Base-by-base conservation (phyloP, 2,113 vertebrate genomes). In the Anser cygnoides region DNA sequence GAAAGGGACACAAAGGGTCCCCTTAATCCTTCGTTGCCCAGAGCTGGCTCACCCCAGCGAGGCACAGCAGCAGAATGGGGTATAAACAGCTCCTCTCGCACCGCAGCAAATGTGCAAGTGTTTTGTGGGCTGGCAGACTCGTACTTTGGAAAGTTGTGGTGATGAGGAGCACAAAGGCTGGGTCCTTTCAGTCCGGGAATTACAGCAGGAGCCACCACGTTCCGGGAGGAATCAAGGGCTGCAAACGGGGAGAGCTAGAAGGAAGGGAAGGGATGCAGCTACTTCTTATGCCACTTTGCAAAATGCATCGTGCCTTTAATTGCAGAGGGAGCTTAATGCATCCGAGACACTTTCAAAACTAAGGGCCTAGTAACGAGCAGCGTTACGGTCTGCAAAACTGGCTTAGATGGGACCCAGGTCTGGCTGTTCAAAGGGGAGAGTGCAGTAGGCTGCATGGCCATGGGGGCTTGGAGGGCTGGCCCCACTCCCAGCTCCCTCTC, bases 1-100 rank as follows among this genome's bases (percentile, higher is more conserved):
- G 89, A 85, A 58, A 22, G 14, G 68, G 88, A 54, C 61, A 97
- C 96, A 97, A 95, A 83, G 76, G 76, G 90, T 21, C 9, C 41
- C 72, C 75, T 96, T 96, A 96, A 96, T 96, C 93, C 96, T 89
- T 68, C 22, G 0, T 21, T 71, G 83, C 82, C 8, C 87, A 81
- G 87, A 70, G 91, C 81, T 46, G 33, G 41, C 87, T 91, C 79
- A 63, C n/a, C 57, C 62, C 37, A n/a, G 33, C 41, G 75, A 59
- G 91, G n/a, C 59, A 21, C 37, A 84, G 87, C 68, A 29, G 13
- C 76, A 54, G 66, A 72, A 92, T 37, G 43, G 58, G 72, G 26
- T 63, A 66, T n/a, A 52, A 41, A 57, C 66, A 37, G 91, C 25
- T 89, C 9, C 49, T 52, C 86, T 39, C 3, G 3, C 61, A 37